phyloP scores from a whole-genome alignment of 30 jellyfish, hydroid and myxozoan species.

The Hydractinia symbiolongicarpus region DNA sequence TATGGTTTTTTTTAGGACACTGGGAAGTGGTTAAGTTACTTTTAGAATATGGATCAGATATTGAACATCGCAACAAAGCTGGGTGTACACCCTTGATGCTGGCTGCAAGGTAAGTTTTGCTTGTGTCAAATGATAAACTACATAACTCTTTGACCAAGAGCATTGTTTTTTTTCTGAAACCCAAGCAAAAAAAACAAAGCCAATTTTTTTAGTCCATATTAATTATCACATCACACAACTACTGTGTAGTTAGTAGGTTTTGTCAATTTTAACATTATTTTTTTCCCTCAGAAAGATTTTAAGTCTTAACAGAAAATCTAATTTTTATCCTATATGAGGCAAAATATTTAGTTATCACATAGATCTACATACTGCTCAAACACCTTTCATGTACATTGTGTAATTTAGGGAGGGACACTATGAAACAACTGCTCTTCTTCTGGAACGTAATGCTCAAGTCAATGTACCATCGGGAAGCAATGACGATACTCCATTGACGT shows the following conservation, averaged over 20 bases:
- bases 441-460: constrained; percentile 75
- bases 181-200: too few relatives aligned
- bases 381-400: not conserved
- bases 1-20: constrained; percentile 50
- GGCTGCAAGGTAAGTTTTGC: constrained; percentile 68
- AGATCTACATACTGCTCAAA: too few relatives aligned
- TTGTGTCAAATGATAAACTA: too few relatives aligned
- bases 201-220: too few relatives aligned
- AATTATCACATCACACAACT: too few relatives aligned
- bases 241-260: too few relatives aligned
- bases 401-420: constrained; percentile 84
- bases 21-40: constrained; percentile 73
- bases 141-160: too few relatives aligned
- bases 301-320: too few relatives aligned
- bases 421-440: constrained; percentile 79
- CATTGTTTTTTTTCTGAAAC: not conserved
- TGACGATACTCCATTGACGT: constrained; percentile 95
- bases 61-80: constrained; percentile 94
- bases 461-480: constrained; percentile 94
- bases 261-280: too few relatives aligned
- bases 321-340: too few relatives aligned
- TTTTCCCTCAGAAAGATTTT: too few relatives aligned
- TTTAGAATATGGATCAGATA: constrained; percentile 71
- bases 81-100: constrained; percentile 99
- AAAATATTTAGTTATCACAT: too few relatives aligned